Percentiles rank a stretch among this genome's conserved stretches.
phyloP scores from a whole-genome alignment of 1,140 invertebrate genomes.

The Drosophila nebulosa region DNA sequence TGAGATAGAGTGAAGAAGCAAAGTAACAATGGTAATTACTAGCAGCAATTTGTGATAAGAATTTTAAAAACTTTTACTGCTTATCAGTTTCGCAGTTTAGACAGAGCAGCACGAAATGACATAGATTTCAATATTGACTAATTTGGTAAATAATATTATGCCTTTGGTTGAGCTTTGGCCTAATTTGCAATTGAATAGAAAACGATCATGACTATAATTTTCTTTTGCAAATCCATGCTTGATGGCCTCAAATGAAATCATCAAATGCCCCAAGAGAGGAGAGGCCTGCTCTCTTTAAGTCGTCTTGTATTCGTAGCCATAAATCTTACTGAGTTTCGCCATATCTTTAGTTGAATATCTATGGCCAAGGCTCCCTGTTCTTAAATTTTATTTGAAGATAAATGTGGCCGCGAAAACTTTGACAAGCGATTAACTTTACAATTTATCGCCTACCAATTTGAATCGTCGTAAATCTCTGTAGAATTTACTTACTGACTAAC shows the following conservation, averaged over 20 bases:
- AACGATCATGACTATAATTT: background rate
- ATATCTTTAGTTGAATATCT: slow-evolving; percentile 38
- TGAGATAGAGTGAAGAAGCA: background rate
- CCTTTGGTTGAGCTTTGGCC: background rate
- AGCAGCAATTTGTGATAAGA: slow-evolving; percentile 26
- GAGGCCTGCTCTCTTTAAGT: background rate
- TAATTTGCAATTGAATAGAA: background rate
- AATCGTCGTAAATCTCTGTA: slow-evolving; percentile 67
- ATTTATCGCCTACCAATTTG: slow-evolving; percentile 67
- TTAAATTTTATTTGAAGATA: slow-evolving; percentile 39
- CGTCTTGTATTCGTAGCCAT: background rate
- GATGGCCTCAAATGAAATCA: background rate
- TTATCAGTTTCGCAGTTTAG: background rate
- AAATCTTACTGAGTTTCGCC: slow-evolving; percentile 26
- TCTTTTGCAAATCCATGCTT: background rate
- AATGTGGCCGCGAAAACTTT: slow-evolving; percentile 73
- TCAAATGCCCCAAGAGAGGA: background rate
- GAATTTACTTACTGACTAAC: background rate
- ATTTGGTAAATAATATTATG: no score
- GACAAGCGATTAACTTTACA: slow-evolving; percentile 78
- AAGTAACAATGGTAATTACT: slow-evolving; percentile 59
- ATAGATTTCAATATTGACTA: background rate
- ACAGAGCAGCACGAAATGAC: background rate
- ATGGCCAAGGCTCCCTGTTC: slow-evolving; percentile 9
- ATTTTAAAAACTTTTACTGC: background rate